Percentiles rank a stretch among this genome's conserved stretches.
Evolutionary conservation across 2,888 invertebrate genomes (phyloP).

Genomic region (Schizaphis graminum): DNA sequence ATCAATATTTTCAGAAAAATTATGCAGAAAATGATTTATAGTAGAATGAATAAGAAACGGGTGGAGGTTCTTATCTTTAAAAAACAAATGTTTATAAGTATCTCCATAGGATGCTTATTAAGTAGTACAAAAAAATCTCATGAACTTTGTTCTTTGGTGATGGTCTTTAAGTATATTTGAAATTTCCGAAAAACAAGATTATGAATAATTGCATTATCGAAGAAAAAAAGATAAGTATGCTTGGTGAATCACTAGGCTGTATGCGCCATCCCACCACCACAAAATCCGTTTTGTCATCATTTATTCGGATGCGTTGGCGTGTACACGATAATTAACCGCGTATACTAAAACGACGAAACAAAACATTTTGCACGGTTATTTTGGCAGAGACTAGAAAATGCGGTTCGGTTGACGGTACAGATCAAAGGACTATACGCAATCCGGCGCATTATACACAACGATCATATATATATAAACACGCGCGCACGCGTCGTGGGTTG

Average conservation of each 20-base stretch:
- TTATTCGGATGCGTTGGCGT: constrained; percentile 14
- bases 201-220: not conserved
- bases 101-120: not conserved
- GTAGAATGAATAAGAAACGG: not conserved
- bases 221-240: not conserved
- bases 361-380: constrained; percentile 14
- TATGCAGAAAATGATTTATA: not conserved
- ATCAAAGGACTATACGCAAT: constrained; percentile 15
- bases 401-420: not conserved
- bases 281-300: not conserved
- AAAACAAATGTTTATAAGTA: not conserved
- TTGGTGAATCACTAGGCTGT: not conserved
- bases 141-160: not conserved
- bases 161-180: not conserved
- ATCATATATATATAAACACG: not conserved
- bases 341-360: not conserved
- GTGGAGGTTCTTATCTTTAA: not conserved
- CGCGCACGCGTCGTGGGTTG: not conserved
- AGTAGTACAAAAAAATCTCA: no score
- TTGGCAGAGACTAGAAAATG: constrained; percentile 35
- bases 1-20: not conserved
- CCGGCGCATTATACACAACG: not conserved
- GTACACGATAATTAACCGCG: not conserved
- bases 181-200: not conserved
- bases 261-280: not conserved